Evolutionary conservation across 2,797 vertebrate genomes (phyloP), one percentile per base, ranked within the genome.

Genomic region (Poecilia velifera): DNA sequence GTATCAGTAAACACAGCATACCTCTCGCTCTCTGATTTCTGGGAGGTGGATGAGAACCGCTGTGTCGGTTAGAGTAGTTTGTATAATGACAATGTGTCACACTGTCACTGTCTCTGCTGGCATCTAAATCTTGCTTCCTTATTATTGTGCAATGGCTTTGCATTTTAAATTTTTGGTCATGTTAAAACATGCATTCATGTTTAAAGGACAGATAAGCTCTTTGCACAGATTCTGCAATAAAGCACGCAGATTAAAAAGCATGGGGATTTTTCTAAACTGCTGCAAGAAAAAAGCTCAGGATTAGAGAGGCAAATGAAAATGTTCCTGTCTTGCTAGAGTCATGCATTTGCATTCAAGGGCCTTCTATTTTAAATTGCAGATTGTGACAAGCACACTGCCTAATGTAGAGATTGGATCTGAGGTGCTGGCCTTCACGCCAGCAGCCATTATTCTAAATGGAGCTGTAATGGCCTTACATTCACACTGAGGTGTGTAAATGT

Each of bases 381-480:
- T 87, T 82, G 81, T 79, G 77, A 28, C 72, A 55, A 85, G 81
- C 55, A 49, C 82, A 59, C 75, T 79, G 89, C 84, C 73, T 90
- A 55, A 88, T 84, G 76, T 49, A 55, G 80, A 89, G 87, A 88
- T 88, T 91, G 89, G 91, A 90, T 91, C 73, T 76, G 84, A 91
- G 91, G 94, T 92, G 93, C 91, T 80, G 55, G 59, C 81, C 78
- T 90, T 90, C 83, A 91, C 94, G 46, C 95, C 88, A 92, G 82
- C 81, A 82, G 86, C 88, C 87, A 87, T 93, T 90, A 91, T 86
- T 89, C 74, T 90, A 91, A 95, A 95, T 93, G 90, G 91, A 78
- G 78, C 92, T 49, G 68, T 94, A 94, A 96, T 95, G 93, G 91
- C 84, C 84, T 93, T 88, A 68, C 86, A 85, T 94, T 95, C 88